Conservation (phyloP, 2,113 vertebrate species). For the Physeter macrocephalus region DNA sequence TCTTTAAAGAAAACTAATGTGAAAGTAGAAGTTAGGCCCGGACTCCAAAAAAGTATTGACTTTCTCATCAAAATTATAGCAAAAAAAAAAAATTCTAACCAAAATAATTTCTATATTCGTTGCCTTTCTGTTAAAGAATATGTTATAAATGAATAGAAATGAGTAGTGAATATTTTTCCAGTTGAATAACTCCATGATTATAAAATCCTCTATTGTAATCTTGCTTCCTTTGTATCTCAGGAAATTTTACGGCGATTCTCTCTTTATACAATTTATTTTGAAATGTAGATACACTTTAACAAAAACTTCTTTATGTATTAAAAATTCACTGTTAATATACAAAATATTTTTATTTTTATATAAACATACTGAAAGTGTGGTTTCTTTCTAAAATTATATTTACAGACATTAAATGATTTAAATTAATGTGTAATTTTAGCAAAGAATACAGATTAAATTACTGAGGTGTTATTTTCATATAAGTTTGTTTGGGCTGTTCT, state of each 20-base stretch:
- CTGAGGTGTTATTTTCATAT: not conserved
- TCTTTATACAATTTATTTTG: not conserved
- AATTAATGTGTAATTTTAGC: not conserved
- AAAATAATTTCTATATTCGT: conserved; percentile 25
- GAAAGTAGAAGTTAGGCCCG: not conserved
- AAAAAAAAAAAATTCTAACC: not conserved
- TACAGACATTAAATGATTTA: not conserved
- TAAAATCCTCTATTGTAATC: not conserved
- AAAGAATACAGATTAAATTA: not conserved
- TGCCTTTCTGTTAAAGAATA: not conserved
- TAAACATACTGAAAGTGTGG: not conserved
- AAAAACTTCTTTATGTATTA: not conserved
- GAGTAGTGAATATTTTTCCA: not conserved
- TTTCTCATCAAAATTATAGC: conserved; percentile 29
- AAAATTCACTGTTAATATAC: not conserved
- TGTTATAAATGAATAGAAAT: not conserved
- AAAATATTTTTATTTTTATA: not conserved
- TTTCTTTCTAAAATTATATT: not conserved
- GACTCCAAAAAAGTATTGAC: not conserved
- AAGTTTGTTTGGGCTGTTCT: not conserved
- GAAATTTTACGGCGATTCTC: not conserved
- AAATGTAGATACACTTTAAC: not conserved
- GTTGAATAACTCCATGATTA: not conserved
- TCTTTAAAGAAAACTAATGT: conserved; percentile 23
- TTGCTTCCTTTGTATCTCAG: not conserved